phyloP scores from a whole-genome alignment of 2,888 invertebrate species.

The Serrognathus titanus region DNA sequence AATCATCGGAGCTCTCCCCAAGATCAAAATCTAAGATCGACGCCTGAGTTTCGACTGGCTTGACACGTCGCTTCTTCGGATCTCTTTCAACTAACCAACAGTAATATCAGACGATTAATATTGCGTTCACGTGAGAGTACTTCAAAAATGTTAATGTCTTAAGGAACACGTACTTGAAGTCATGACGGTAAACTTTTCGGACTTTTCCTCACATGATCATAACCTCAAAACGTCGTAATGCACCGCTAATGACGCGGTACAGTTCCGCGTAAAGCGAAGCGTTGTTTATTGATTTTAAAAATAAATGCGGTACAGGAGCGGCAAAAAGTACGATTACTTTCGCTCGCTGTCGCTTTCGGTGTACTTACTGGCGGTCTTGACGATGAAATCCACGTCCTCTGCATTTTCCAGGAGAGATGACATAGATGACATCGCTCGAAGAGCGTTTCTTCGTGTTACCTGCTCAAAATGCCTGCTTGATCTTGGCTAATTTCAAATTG shows the following conservation, averaged over 20 bases:
- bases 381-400: slow-evolving; percentile 45
- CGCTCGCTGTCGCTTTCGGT: not conserved
- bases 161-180: slow-evolving; percentile 6
- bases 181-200: not conserved
- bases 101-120: not conserved
- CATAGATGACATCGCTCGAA: slow-evolving; percentile 20
- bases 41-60: slow-evolving; percentile 72
- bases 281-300: slow-evolving; percentile 22
- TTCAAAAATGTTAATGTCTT: not conserved
- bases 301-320: slow-evolving; percentile 3
- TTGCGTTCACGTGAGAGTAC: not conserved
- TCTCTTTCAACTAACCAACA: slow-evolving; percentile 59
- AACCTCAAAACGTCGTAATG: slow-evolving; percentile 14
- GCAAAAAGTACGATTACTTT: not conserved
- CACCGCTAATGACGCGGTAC: slow-evolving; percentile 20
- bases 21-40: slow-evolving; percentile 79
- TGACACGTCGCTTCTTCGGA: slow-evolving; percentile 77
- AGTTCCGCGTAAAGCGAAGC: slow-evolving; percentile 22
- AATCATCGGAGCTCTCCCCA: slow-evolving; percentile 91
- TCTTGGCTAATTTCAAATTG: slow-evolving; percentile 7
- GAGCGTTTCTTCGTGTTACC: slow-evolving; percentile 12
- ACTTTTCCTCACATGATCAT: not conserved
- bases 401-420: slow-evolving; percentile 39
- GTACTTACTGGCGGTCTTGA: slow-evolving; percentile 47
- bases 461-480: slow-evolving; percentile 8